Conservation (phyloP, 2,888 invertebrate species). For the Hetaerina titia region DNA sequence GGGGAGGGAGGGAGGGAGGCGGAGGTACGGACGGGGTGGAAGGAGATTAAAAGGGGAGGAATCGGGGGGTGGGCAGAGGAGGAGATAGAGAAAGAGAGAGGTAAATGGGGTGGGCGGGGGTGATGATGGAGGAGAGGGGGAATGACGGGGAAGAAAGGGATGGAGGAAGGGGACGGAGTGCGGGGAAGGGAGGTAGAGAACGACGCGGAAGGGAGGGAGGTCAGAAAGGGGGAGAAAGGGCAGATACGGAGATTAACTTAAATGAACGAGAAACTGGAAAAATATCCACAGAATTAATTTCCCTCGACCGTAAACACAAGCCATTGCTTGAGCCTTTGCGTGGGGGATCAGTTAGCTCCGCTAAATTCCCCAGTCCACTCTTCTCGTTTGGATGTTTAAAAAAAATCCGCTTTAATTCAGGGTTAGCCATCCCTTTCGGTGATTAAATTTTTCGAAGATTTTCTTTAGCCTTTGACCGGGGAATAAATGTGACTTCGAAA, state of each 20-base stretch:
- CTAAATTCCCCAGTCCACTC: neutral
- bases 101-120: neutral
- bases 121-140: neutral
- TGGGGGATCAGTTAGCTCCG: neutral
- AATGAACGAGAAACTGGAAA: constrained; percentile 39
- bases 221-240: neutral
- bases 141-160: neutral
- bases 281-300: constrained; percentile 5
- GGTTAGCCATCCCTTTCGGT: constrained; percentile 2
- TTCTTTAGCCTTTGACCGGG: neutral
- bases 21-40: neutral
- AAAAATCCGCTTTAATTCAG: neutral
- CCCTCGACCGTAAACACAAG: constrained; percentile 5
- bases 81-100: neutral
- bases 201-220: neutral
- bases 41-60: neutral
- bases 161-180: neutral
- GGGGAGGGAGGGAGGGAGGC: neutral
- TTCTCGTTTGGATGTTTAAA: neutral
- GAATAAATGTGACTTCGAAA: neutral
- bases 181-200: neutral
- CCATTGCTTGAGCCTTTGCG: constrained; percentile 29
- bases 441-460: neutral
- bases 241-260: constrained; percentile 35
- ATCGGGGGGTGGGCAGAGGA: neutral